Percentiles rank a stretch among this genome's conserved stretches.
phyloP scores from a whole-genome alignment of 2,797 vertebrate species.

The Manis crassicaudata region DNA sequence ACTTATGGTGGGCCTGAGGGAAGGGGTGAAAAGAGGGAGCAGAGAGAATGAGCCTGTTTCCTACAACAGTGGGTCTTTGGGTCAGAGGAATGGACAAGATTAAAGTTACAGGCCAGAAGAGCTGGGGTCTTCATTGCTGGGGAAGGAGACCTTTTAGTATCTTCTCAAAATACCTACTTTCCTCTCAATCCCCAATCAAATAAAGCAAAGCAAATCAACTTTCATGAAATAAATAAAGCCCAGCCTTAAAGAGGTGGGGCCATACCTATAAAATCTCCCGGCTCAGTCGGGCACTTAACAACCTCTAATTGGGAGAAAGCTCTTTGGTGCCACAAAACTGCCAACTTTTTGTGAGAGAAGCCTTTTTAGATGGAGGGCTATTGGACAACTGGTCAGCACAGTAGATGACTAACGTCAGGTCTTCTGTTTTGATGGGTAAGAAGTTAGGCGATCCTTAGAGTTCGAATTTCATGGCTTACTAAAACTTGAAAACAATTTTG shows the following conservation, averaged over 20 bases:
- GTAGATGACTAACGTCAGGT: neutral
- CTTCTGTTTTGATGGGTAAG: neutral
- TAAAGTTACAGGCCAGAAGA: neutral
- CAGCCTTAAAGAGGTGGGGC: neutral
- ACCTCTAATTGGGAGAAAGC: neutral
- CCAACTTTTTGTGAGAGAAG: neutral
- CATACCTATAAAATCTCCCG: neutral
- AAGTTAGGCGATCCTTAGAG: neutral
- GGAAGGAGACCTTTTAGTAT: neutral
- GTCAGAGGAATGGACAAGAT: neutral
- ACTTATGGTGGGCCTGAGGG: neutral
- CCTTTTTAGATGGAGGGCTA: neutral
- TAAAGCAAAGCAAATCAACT: constrained; percentile 31
- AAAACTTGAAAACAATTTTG: constrained; percentile 34
- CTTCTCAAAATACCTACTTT: neutral
- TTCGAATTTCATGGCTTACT: neutral
- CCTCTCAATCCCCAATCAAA: neutral
- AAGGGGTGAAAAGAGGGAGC: neutral
- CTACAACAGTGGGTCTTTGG: neutral
- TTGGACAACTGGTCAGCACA: neutral
- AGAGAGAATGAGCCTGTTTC: neutral
- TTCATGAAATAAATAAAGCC: constrained; percentile 29
- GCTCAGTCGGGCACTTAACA: neutral
- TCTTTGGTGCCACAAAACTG: neutral
- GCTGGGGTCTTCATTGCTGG: neutral